Evolutionary conservation across 2,888 invertebrate species (phyloP), one percentile per base, ranked within the genome.

Genomic region (Sicus ferrugineus): DNA sequence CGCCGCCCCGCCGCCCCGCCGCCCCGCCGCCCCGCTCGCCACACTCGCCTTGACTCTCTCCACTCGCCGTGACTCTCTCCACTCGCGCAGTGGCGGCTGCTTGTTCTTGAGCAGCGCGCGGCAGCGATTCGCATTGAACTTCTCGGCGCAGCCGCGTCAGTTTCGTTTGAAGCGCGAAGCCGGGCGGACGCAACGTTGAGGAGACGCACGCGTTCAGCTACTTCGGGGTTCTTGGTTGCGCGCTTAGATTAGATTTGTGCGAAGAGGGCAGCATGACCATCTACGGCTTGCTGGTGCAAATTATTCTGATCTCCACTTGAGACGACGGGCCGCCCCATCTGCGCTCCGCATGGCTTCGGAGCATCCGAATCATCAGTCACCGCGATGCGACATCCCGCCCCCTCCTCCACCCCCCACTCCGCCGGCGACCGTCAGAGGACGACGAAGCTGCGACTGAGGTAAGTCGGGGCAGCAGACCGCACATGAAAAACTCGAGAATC

Each of bases 221-320:
- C n/a, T n/a, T n/a, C n/a, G n/a, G n/a, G n/a, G n/a, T n/a, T n/a
- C n/a, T n/a, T n/a, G n/a, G n/a, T n/a, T n/a, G n/a, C n/a, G n/a
- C n/a, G n/a, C 16, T 42, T 16, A 6, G 11, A 38, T 38, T 38
- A 11, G 14, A 2, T 42, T 42, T 4, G 11, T 14, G n/a, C 38
- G 61, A 68, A 46, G 66, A 11, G 46, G 16, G 68, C 58, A 81
- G 73, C 73, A 84, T 84, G 83, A 84, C 83, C 70, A 77, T 84
- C 73, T 84, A 84, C 79, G 82, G 82, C 59, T 77, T 84, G 46
- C 77, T 84, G 66, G 83, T 84, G 69, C 83, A 84, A 80, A 84
- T 84, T 34, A 84, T 84, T 67, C 74, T 84, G 66, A 79, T 84
- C 76, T 83, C 83, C 31, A 78, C 80, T 73, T 81, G 72, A 74